phyloP scores from a whole-genome alignment of 2,113 vertebrate species.

The Pristiophorus japonicus region DNA sequence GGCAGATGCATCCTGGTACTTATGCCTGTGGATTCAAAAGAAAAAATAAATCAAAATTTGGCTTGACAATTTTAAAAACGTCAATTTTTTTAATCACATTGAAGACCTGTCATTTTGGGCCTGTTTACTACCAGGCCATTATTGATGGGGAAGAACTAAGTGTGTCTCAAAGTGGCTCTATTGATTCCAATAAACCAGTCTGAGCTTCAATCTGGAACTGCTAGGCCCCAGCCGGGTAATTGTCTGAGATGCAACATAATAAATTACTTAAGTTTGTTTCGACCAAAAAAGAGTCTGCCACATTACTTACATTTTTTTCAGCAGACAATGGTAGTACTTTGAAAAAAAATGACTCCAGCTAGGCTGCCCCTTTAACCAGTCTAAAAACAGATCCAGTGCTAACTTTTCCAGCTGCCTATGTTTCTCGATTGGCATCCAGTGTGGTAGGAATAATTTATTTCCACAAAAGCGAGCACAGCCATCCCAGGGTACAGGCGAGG shows the following conservation, averaged over 20 bases:
- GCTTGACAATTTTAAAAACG: too few relatives aligned
- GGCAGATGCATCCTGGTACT: neutral
- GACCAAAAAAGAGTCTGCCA: neutral
- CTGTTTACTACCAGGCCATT: neutral
- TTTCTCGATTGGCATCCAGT: neutral
- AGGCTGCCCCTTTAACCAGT: neutral
- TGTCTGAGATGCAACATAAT: neutral
- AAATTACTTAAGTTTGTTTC: neutral
- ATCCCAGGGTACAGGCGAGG: neutral
- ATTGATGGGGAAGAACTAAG: neutral
- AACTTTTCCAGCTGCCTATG: neutral
- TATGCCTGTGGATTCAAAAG: neutral
- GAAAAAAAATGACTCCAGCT: neutral
- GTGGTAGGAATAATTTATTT: neutral
- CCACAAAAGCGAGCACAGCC: neutral
- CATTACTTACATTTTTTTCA: neutral
- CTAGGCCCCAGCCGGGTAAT: neutral
- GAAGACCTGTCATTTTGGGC: neutral
- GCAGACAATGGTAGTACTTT: neutral
- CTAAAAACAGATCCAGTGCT: neutral
- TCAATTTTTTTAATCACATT: neutral
- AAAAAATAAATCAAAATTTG: neutral
- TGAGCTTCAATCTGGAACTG: neutral
- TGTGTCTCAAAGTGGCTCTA: neutral
- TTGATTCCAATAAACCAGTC: neutral